Evolutionary conservation across 2,113 vertebrate genomes (phyloP).

Genomic region (Ahaetulla prasina): DNA sequence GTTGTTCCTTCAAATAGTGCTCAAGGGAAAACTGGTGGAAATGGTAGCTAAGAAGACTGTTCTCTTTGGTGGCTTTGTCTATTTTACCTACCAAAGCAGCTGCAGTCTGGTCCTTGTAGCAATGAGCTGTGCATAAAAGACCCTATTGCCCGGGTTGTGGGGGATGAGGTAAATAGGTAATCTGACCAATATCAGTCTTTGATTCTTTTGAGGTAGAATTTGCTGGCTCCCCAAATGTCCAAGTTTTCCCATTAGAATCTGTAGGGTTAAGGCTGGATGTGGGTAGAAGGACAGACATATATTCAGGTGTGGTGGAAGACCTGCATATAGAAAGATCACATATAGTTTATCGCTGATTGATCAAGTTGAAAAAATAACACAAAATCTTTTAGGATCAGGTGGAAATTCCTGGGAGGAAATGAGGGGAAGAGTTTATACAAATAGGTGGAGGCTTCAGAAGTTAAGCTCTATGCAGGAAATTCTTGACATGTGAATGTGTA

Average conservation of each 20-base stretch:
- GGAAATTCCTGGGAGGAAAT: background rate
- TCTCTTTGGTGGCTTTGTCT: no score
- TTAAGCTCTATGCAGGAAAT: background rate
- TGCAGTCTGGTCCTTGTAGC: no score
- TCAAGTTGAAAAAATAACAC: background rate
- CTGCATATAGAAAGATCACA: background rate
- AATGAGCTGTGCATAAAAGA: no score
- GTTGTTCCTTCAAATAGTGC: background rate
- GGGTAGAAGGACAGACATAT: background rate
- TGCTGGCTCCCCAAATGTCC: background rate
- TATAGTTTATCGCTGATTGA: background rate
- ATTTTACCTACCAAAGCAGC: no score
- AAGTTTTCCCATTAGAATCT: background rate
- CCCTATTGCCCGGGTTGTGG: no score
- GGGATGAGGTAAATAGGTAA: background rate
- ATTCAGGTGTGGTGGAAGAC: background rate
- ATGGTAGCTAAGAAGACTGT: no score
- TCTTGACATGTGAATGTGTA: background rate
- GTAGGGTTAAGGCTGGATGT: background rate
- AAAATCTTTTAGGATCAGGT: background rate
- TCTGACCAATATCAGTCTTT: background rate
- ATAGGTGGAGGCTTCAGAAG: background rate
- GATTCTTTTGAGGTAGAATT: background rate
- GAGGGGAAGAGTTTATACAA: background rate
- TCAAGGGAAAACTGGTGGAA: no score